Conservation (phyloP, 2,797 vertebrate genomes). For the Propithecus perrieri region DNA sequence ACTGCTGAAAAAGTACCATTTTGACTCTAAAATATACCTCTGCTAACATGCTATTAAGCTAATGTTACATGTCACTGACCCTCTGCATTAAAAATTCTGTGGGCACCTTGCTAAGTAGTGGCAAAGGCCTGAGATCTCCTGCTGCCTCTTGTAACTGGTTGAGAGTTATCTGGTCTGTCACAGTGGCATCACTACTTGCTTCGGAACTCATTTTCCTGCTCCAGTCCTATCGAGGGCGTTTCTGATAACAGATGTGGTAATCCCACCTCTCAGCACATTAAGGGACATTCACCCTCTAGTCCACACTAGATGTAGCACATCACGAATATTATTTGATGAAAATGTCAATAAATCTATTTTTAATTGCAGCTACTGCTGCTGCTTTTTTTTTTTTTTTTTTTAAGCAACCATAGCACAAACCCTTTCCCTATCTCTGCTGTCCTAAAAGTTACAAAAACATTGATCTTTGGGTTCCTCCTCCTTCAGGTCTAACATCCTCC, state of each 20-base stretch:
- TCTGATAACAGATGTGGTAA: background rate
- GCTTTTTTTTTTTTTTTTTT: background rate
- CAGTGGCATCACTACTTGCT: background rate
- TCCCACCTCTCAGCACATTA: background rate
- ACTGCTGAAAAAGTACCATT: constrained; percentile 4
- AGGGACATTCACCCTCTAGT: background rate
- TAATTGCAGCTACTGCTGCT: background rate
- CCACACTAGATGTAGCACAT: background rate
- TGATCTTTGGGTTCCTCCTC: background rate
- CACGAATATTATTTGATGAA: constrained; percentile 29
- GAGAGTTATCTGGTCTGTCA: background rate
- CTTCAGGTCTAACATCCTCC: background rate
- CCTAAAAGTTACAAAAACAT: background rate
- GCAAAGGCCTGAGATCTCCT: background rate
- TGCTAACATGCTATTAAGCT: background rate
- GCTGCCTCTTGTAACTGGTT: background rate
- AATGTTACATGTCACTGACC: background rate
- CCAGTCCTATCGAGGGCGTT: background rate
- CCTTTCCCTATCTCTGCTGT: background rate
- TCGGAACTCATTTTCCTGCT: background rate
- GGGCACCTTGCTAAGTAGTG: background rate
- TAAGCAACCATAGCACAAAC: background rate
- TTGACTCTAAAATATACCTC: background rate
- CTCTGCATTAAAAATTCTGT: background rate
- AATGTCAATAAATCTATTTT: constrained; percentile 35